Percentiles rank a stretch among this genome's conserved stretches.
Evolutionary conservation across 2,888 invertebrate genomes (phyloP).

Genomic region (Scaeva pyrastri): DNA sequence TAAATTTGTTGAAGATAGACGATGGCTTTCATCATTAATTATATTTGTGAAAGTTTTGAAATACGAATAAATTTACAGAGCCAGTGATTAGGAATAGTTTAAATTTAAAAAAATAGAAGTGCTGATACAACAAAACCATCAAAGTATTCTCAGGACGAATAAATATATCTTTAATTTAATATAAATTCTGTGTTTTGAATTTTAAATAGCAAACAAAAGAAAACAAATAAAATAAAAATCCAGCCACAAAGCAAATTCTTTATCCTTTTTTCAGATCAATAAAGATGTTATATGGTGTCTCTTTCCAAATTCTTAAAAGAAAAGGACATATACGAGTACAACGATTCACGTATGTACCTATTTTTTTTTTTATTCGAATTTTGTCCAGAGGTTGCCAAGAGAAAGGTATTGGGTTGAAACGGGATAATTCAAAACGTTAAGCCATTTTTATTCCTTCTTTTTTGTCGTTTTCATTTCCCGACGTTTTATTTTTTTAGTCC

Average conservation of each 20-base stretch:
- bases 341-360: no score
- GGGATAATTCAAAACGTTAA: slow-evolving; percentile 27
- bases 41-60: background rate
- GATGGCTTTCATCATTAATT: background rate
- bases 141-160: background rate
- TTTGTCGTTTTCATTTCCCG: background rate
- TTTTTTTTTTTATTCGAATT: slow-evolving; percentile 5
- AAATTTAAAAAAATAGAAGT: background rate
- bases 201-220: background rate
- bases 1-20: background rate
- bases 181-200: slow-evolving; percentile 20
- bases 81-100: background rate
- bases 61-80: background rate
- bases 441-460: slow-evolving; percentile 11
- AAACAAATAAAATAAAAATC: background rate
- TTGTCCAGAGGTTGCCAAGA: background rate
- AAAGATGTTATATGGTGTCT: slow-evolving; percentile 8
- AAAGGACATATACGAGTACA: slow-evolving; percentile 26
- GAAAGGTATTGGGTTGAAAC: background rate
- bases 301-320: background rate
- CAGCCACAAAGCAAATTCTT: slow-evolving; percentile 1
- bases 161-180: slow-evolving; percentile 17
- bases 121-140: background rate
- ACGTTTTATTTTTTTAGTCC: slow-evolving; percentile 34
- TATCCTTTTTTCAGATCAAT: slow-evolving; percentile 1